Base-by-base conservation (phyloP, 2,888 invertebrate genomes). In the Dasypogon diadema region DNA sequence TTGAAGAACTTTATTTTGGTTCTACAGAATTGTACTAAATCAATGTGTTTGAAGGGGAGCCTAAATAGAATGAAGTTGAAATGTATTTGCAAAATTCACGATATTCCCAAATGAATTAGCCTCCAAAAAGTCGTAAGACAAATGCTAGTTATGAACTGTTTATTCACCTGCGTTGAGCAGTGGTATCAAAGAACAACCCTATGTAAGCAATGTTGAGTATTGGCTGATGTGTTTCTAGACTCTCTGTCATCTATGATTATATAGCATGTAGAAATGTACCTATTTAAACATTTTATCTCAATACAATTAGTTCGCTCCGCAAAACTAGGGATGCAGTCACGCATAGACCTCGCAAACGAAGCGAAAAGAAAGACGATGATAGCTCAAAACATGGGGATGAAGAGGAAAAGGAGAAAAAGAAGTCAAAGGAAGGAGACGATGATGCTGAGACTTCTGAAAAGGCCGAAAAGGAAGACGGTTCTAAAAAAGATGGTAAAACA, bases 241-340 rank as follows among this genome's bases (percentile, higher is more conserved):
- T 60, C 37, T 26, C 65, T 68, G 65, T 48, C 65, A 68, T 68
- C 65, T 68, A 68, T 48, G 65, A 68, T 48, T 68, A 26, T 68
- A 22, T 46, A 48, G 48, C 24, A 18, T 48, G 30, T 34, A 46
- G 63, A 21, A 51, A 22, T 68, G 51, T 68, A 51, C n/a, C 30
- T 70, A 54, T 70, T 70, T 70, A 70, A 54, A 70, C 51, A 70
- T 54, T 70, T 70, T 70, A 70, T 70, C 70, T 82, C 42, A 42
- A 42, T 12, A 12, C 42, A 42, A 42, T n/a, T 12, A 85, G 85
- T 84, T 84, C 85, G 79, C 84, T 85, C 81, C 83, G 85, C 73
- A 85, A 84, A 77, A 84, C 83, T 80, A 84, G 84, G 79, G 81
- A 83, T 80, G 82, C 79, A 78, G 82, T 81, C 77, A 81, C 81